Evolutionary conservation across 2,797 vertebrate genomes (phyloP).

Genomic region (Okamejei kenojei): DNA sequence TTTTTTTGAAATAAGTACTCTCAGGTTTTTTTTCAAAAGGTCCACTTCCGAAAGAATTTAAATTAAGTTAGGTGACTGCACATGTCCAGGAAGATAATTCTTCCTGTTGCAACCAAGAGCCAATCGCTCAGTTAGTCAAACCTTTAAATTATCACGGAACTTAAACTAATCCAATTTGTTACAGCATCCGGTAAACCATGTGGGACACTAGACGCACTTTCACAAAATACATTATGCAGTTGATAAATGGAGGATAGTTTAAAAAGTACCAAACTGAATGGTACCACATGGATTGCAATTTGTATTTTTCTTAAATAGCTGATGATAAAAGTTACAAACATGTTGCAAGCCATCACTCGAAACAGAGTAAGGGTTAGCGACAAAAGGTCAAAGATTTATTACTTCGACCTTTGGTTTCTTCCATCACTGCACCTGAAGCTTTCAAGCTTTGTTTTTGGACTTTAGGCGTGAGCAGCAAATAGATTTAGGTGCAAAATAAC

Average conservation of each 20-base stretch:
- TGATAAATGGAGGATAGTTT: conserved; percentile 41
- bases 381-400: background rate
- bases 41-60: background rate
- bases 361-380: background rate
- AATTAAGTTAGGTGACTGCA: background rate
- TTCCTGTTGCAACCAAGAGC: conserved; percentile 43
- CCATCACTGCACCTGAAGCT: conserved; percentile 11
- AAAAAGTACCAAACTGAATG: background rate
- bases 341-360: background rate
- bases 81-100: background rate
- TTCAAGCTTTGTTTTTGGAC: conserved; percentile 19
- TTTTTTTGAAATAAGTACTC: background rate
- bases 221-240: conserved; percentile 43
- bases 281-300: background rate
- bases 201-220: conserved; percentile 40
- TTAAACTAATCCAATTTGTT: conserved; percentile 50
- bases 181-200: conserved; percentile 48
- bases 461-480: background rate
- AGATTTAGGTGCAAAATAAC: background rate
- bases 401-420: background rate
- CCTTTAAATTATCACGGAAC: conserved; percentile 46
- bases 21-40: background rate
- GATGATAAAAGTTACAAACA: conserved; percentile 17
- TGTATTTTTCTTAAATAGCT: background rate
- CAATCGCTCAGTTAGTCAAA: conserved; percentile 44